Evolutionary conservation across 2,888 invertebrate genomes (phyloP), one percentile per base, ranked within the genome.

Genomic region (Tenthredo amoena): DNA sequence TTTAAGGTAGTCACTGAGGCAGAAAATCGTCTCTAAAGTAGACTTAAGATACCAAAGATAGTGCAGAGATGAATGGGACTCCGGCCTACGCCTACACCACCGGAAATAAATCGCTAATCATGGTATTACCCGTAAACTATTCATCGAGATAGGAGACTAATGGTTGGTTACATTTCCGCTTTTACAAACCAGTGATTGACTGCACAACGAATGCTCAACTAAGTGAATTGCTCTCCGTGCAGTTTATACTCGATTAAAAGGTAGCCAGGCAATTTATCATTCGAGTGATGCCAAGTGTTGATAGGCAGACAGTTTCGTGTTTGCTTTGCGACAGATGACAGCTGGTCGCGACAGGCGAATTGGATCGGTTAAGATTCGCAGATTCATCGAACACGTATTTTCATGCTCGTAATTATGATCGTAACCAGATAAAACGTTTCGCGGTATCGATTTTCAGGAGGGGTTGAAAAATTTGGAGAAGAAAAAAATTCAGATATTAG

Each of bases 261-360:
- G 37, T 58, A 40, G 37, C n/a, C 6, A n/a, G 58, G 81, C 81
- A 81, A 81, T 81, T 21, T 34, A 81, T 81, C 81, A 81, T 81
- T 40, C 37, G 40, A 62, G 40, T 37, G 81, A 81, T 81, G 62
- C 81, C 81, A 21, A 62, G 62, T 37, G 40, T 62, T 62, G 81
- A 81, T 81, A 81, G 58, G 40, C 81, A 34, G 81, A 62, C 81
- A 81, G 81, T 81, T 81, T 81, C 81, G 40, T 62, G 81, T 81
- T 81, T 26, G 21, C 62, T 81, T 81, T n/a, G 58, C 62, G 58
- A 81, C 81, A 62, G n/a, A 62, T 81, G 81, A 62, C 81, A 81
- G 62, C 40, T 37, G 37, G 26, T 40, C 34, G 50, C 37, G 62
- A 81, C 58, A 62, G 81, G 81, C 37, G 62, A 81, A 81, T 81